Base-by-base conservation (phyloP, 2,113 vertebrate species). In the Furnarius figulus region DNA sequence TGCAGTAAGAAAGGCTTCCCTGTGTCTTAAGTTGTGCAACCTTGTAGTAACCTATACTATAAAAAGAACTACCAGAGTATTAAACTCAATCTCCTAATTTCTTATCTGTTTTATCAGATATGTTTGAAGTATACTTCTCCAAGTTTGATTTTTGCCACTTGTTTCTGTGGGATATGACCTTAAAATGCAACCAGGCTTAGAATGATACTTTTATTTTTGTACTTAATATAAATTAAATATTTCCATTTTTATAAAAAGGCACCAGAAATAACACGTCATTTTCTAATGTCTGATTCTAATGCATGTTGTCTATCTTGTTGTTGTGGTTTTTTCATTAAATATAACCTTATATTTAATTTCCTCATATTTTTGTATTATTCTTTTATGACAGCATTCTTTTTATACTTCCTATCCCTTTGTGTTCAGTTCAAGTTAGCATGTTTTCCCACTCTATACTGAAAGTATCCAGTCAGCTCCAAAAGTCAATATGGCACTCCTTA, bases 381-480 rank as follows among this genome's bases (percentile, higher is more conserved):
- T 75, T 33, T 56, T 18, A 56, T 2, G 2, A 22, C 2, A 35
- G 14, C 22, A 16, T 63, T 76, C 4, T 92, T 88, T 94, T 68
- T 47, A n/a, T 68, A 30, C 33, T 66, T 71, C 61, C 52, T 61
- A 12, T 61, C 10, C 40, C 44, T 71, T 70, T 74, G 12, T 70
- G 42, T 92, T 87, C 78, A 87, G 35, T 81, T 90, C 81, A 70
- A 68, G 87, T 67, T 72, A 72, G 33, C 46, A 33, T 30, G 22
- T 84, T 63, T 84, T 93, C n/a, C 28, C 39, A 44, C 39, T 84
- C 70, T 56, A 61, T 84, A 78, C 0, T 93, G 77, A 93, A 90
- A 95, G 58, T 39, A 78, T n/a, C 71, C 89, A 92, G 35, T 63
- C 63, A 82, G 86, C 70, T 95, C 76, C 82, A 61, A 66, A 93